Evolutionary conservation across 2,797 vertebrate genomes (phyloP), one percentile per base, ranked within the genome.

Genomic region (Podarcis siculus): DNA sequence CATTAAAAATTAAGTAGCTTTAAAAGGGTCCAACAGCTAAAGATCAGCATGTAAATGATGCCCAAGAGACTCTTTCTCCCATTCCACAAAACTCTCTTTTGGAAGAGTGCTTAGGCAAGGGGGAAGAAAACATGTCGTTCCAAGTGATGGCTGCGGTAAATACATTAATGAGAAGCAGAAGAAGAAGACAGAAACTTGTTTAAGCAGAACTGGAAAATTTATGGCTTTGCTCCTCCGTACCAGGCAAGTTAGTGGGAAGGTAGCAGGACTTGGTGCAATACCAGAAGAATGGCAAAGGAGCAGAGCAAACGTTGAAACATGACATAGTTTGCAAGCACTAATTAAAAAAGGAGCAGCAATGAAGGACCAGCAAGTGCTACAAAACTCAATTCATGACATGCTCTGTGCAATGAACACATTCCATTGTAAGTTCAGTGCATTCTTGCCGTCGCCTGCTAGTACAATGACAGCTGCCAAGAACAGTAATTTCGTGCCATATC

Each of bases 1-100:
- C 81, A 87, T 77, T 85, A 87, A 88, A 91, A 90, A 77, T 87
- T 85, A 87, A 30, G 12, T 10, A 79, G 75, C 78, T 61, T 91
- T 94, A 76, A 92, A 64, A 90, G 90, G 89, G 83, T 84, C 80
- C 91, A 94, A 10, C 25, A 79, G 77, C 80, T 83, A 87, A 72
- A 92, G 55, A 90, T 45, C 49, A 10, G 66, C 30, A 79, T 27
- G 0, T 90, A 72, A 94, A 93, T 92, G 89, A 93, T 89, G 91
- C 88, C 91, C 91, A 92, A 76, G 19, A 93, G 85, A 85, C 79
- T 87, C 6, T 86, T 83, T 76, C 19, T 79, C 71, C 82, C 0
- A 0, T 79, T 79, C 83, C 75, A 55, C 25, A 30, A 78, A 71
- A 85, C 73, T 49, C 39, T 71, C 83, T 73, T 12, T 80, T 80